Evolutionary conservation across 2,888 invertebrate species (phyloP), one percentile per base, ranked within the genome.

Genomic region (Acleris emargana): DNA sequence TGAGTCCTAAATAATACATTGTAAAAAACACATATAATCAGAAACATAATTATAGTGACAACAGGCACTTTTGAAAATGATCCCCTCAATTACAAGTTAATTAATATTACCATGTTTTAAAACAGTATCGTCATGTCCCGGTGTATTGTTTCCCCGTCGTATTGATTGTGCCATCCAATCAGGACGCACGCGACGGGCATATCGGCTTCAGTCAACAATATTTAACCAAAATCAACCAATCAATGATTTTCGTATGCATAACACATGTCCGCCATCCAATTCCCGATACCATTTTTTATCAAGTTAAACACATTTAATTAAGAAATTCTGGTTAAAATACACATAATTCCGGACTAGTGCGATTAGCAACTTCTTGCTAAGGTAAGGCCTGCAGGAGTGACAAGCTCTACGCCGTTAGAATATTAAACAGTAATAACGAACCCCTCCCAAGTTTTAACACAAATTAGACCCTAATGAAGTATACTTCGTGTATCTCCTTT

Each of bases 371-470:
- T 53, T 67, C 49, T 63, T 67, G 63, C 55, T 45, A 58, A 67
- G 67, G 63, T 60, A 55, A 60, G 64, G 28, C 59, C 55, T 49
- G 59, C 54, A 22, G 50, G 49, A 64, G 64, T 60, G 64, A 64
- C 59, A 60, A 55, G 54, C 50, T 22, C 70, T 68, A 80, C 84
- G 81, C 72, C 73, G 71, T 70, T 74, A 73, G 89, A 87, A 88
- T 89, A 82, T 81, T 84, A 86, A 88, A 70, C 74, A 75, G 73
- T 61, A 68, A 68, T 71, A 72, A 71, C 68, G 73, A 75, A 79
- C 79, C 82, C 78, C 76, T 80, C 80, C 76, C 68, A 70, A 71
- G 76, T 75, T 77, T 64, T 64, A 64, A 64, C 59, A 64, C 64
- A 60, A 64, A 64, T 64, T 64, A 64, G 54, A 50, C 59, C 50